Evolutionary conservation across 2,797 vertebrate genomes (phyloP).

Genomic region (Catamblyrhynchus diadema): DNA sequence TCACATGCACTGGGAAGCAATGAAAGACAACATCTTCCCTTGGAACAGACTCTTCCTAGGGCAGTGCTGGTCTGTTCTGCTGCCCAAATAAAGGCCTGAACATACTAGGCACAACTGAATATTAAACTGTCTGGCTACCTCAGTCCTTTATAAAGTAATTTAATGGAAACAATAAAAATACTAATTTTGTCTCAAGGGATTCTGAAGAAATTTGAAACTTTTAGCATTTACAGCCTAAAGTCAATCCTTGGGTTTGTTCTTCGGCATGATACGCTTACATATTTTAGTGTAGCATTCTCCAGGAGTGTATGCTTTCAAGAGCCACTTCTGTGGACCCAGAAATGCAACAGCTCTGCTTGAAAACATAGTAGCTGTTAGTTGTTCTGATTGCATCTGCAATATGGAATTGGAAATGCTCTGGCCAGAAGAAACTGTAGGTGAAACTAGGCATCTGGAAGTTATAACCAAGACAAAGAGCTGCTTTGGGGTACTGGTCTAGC

Average conservation of each 20-base stretch:
- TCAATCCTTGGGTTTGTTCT: neutral
- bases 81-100: neutral
- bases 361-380: neutral
- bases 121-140: neutral
- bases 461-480: neutral
- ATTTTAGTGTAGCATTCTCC: neutral
- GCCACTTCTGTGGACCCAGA: neutral
- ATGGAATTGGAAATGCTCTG: neutral
- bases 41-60: neutral
- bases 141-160: neutral
- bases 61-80: neutral
- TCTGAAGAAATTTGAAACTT: neutral
- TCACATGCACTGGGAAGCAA: neutral
- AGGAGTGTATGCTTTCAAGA: neutral
- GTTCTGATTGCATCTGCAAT: neutral
- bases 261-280: accelerated
- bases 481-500: accelerated
- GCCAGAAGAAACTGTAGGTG: neutral
- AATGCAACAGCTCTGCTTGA: neutral
- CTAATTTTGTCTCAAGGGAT: neutral
- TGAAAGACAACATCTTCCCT: neutral
- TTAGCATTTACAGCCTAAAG: neutral
- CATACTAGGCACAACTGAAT: neutral
- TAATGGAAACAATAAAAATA: neutral
- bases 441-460: neutral